phyloP scores from a whole-genome alignment of 2,888 invertebrate species.

The Eremobia ochroleuca region DNA sequence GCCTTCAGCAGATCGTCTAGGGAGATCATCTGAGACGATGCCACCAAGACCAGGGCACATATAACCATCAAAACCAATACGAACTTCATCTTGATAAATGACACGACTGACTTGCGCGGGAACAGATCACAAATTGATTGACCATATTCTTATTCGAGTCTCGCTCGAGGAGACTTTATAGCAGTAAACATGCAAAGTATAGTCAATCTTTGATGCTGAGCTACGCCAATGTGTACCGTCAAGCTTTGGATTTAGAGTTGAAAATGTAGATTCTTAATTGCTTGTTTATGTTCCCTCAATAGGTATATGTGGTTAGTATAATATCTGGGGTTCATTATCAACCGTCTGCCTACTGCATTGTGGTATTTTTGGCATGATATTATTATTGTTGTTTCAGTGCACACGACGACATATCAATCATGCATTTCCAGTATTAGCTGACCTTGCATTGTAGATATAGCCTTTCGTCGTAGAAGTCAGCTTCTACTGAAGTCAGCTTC shows the following conservation, averaged over 20 bases:
- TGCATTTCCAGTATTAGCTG: neutral
- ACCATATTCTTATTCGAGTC: neutral
- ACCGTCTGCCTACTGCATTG: neutral
- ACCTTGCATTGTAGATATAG: too few relatives aligned
- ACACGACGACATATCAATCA: neutral
- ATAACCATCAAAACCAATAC: conserved; percentile 35
- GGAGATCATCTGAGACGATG: conserved; percentile 26
- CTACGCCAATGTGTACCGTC: conserved; percentile 16
- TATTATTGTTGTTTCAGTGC: neutral
- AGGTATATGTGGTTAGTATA: neutral
- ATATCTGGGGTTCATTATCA: conserved; percentile 5
- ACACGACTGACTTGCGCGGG: conserved; percentile 28
- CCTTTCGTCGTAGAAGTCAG: too few relatives aligned
- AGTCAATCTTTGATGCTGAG: neutral
- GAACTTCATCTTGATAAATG: conserved; percentile 41
- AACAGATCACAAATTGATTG: conserved; percentile 44
- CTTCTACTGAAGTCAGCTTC: too few relatives aligned
- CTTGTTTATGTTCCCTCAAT: conserved; percentile 18
- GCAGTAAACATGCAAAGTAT: neutral
- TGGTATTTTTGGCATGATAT: neutral
- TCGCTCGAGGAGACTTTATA: conserved; percentile 5
- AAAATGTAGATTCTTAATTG: neutral
- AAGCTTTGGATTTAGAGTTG: neutral
- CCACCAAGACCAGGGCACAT: conserved; percentile 48
- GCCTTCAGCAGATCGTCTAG: conserved; percentile 39